Evolutionary conservation across 2,888 invertebrate species (phyloP), one percentile per base, ranked within the genome.

Genomic region (Agonopterix heracliana): DNA sequence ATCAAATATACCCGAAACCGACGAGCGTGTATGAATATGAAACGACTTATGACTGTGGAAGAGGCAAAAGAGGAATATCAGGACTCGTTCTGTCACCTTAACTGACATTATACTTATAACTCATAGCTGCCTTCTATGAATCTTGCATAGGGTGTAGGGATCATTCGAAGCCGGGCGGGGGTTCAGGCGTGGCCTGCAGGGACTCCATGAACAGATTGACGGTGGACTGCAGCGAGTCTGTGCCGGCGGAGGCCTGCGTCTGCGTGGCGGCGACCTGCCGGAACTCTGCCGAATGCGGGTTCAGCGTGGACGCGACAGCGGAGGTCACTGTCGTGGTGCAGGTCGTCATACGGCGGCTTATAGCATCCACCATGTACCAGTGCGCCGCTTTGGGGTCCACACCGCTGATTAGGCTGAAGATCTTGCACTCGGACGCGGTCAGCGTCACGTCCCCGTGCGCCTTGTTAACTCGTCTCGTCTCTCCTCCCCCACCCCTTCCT

Each of bases 241-340:
- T 12, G 45, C 26, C 36, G 43, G 26, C 1, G 26, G 1, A 5
- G 26, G 26, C 26, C 36, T 41, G 12, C 41, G 10, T 40, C 38
- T 9, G 13, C 11, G 41, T 38, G 42, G 11, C 12, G 38, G 43
- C 85, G 75, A 87, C 70, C 66, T 84, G 84, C 71, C 88, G 89
- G 89, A 89, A 89, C 81, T 84, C 84, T 63, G 89, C 87, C 82
- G 87, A 86, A 68, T 82, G 83, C 67, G 62, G 62, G 49, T 56
- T 50, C 46, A 55, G 57, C 41, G 38, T 12, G 50, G 43, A 44
- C 14, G 47, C 14, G 45, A 14, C 36, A 40, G 26, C 7, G 26
- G 26, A 26, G 26, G 26, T 26, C 36, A 40, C 14, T 40, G 10
- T 36, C 38, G 11, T 9, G 12, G 41, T 38, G 42, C 10, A 13